Conservation (phyloP, 2,113 vertebrate species). For the Plotosus lineatus region DNA sequence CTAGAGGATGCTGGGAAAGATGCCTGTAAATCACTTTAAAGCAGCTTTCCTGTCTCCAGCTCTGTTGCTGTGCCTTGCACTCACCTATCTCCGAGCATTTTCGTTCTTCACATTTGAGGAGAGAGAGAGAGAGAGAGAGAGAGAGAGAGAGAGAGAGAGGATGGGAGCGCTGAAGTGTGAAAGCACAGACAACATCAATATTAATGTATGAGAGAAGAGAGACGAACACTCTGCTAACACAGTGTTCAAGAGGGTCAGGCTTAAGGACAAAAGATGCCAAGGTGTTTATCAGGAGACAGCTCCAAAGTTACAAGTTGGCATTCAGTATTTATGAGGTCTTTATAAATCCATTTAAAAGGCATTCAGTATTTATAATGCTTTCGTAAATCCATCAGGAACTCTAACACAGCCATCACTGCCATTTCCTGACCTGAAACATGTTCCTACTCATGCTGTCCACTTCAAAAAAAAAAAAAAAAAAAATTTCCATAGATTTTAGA, state of each 20-base stretch:
- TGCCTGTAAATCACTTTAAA: constrained; percentile 42
- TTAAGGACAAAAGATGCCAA: constrained; percentile 23
- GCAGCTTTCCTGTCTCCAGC: constrained; percentile 43
- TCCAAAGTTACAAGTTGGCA: not conserved
- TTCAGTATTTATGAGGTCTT: constrained; percentile 23
- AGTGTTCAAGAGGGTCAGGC: constrained; percentile 14
- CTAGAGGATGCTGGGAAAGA: constrained; percentile 21
- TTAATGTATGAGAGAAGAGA: constrained; percentile 24
- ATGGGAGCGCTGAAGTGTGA: constrained; percentile 31
- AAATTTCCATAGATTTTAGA: too few species aligned
- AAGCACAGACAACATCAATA: constrained; percentile 41
- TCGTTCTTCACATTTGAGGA: constrained; percentile 44
- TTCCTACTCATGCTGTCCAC: too few species aligned
- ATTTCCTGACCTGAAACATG: not conserved
- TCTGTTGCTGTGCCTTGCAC: not conserved
- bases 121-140: constrained; percentile 11
- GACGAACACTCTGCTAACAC: not conserved
- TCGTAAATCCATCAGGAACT: constrained; percentile 11
- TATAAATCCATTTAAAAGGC: constrained; percentile 11
- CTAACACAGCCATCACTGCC: not conserved
- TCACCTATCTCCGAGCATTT: constrained; percentile 21
- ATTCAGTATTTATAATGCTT: constrained; percentile 26
- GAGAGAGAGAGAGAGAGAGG: not conserved
- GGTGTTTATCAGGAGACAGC: constrained; percentile 19
- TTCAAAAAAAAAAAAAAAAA: not conserved